phyloP scores from a whole-genome alignment of 2,113 vertebrate genomes.

The Peucedramus taeniatus region DNA sequence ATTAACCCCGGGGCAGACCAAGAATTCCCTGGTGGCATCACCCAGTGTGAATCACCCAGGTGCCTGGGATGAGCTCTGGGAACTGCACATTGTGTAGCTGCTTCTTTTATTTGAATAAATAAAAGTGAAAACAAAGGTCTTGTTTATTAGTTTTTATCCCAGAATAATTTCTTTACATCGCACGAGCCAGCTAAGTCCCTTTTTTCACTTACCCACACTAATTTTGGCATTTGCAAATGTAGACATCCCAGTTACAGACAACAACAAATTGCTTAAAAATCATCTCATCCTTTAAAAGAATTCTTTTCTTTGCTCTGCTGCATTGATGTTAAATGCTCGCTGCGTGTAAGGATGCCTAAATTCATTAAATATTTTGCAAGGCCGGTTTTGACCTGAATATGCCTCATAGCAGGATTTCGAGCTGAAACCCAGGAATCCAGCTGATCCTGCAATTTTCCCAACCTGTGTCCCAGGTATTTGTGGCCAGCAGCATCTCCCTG shows the following conservation, averaged over 20 bases:
- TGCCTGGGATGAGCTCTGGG: background rate
- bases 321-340: background rate
- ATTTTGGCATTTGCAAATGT: background rate
- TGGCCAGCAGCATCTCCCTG: background rate
- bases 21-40: background rate
- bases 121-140: background rate
- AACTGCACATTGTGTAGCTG: background rate
- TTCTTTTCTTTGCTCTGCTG: background rate
- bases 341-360: rapidly evolving
- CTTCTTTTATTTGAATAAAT: background rate
- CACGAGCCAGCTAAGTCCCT: background rate
- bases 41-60: rapidly evolving
- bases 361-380: background rate
- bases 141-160: background rate
- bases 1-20: background rate
- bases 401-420: background rate
- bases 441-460: background rate
- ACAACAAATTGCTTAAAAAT: background rate
- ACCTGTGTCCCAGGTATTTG: background rate
- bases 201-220: background rate
- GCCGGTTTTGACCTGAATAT: background rate
- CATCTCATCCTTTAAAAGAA: background rate
- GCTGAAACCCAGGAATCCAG: background rate
- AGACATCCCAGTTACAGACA: background rate
- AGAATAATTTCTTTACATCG: background rate